A percentile compares a stretch with the other conserved stretches of the same genome.
phyloP scores from a whole-genome alignment of 2,113 vertebrate species.

The Tonatia bakeri region DNA sequence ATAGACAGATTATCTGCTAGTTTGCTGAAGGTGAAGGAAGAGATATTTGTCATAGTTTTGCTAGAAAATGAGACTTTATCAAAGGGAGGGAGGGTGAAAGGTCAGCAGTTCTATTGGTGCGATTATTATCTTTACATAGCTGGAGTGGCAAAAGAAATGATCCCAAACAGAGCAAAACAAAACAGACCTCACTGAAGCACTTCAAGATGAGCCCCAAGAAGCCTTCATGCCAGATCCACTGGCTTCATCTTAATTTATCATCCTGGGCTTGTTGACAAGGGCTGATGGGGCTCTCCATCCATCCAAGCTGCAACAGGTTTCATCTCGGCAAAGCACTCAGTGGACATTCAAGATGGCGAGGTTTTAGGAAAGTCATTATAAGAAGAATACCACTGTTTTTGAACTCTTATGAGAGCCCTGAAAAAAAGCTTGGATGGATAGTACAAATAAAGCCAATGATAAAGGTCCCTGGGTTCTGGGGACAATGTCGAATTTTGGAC shows the following conservation, averaged over 20 bases:
- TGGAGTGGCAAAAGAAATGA: slow-evolving; percentile 89
- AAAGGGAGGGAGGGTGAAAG: slow-evolving; percentile 84
- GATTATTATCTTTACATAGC: slow-evolving; percentile 86
- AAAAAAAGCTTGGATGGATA: background rate
- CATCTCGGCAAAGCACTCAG: slow-evolving; percentile 32
- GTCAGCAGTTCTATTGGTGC: slow-evolving; percentile 83
- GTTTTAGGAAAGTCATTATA: background rate
- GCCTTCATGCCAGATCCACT: slow-evolving; percentile 73
- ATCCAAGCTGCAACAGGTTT: slow-evolving; percentile 41
- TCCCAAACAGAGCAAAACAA: slow-evolving; percentile 87
- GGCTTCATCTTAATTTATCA: slow-evolving; percentile 78
- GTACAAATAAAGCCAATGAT: background rate
- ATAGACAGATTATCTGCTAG: slow-evolving; percentile 84
- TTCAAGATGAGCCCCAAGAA: slow-evolving; percentile 89
- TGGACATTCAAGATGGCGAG: background rate
- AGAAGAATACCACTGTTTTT: background rate
- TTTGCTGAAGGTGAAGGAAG: slow-evolving; percentile 82
- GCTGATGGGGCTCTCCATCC: slow-evolving; percentile 59
- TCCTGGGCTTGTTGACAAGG: slow-evolving; percentile 78
- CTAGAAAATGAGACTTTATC: slow-evolving; percentile 87
- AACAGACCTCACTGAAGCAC: slow-evolving; percentile 85
- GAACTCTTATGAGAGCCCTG: background rate
- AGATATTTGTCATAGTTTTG: slow-evolving; percentile 84
- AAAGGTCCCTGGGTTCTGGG: background rate
- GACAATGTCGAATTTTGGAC: background rate